Conservation (phyloP, 2,888 invertebrate genomes). For the Dryobotodes eremita region DNA sequence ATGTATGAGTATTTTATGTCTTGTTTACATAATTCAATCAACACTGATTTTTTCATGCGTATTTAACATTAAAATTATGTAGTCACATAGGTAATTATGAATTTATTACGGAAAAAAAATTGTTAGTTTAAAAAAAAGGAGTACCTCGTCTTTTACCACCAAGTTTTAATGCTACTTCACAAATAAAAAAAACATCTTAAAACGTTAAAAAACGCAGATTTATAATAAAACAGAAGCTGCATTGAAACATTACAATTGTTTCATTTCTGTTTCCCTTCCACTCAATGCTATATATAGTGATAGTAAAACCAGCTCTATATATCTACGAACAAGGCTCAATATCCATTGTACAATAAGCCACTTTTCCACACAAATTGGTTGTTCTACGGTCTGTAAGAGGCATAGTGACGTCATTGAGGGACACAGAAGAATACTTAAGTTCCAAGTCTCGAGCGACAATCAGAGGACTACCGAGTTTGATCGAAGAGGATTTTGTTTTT, state of each 20-base stretch:
- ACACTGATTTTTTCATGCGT: background rate
- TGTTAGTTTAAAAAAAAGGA: no score
- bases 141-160: no score
- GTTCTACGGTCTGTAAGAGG: constrained; percentile 27
- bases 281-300: background rate
- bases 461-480: background rate
- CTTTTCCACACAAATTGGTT: constrained; percentile 50
- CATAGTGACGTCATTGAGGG: constrained; percentile 35
- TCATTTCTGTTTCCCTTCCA: constrained; percentile 4
- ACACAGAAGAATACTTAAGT: constrained; percentile 45
- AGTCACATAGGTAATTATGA: no score
- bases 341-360: background rate
- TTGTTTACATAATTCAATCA: background rate
- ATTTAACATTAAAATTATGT: background rate
- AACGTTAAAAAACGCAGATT: constrained; percentile 1
- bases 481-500: background rate
- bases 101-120: no score
- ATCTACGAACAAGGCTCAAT: background rate
- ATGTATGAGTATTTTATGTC: background rate
- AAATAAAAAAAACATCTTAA: background rate
- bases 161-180: background rate
- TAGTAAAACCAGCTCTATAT: constrained; percentile 14
- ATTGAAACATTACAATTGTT: constrained; percentile 26
- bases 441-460: constrained; percentile 22
- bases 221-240: constrained; percentile 11